Percentiles rank a stretch among this genome's conserved stretches.
Conservation (phyloP, 1,140 invertebrate genomes). For the Tyrophagus putrescentiae region DNA sequence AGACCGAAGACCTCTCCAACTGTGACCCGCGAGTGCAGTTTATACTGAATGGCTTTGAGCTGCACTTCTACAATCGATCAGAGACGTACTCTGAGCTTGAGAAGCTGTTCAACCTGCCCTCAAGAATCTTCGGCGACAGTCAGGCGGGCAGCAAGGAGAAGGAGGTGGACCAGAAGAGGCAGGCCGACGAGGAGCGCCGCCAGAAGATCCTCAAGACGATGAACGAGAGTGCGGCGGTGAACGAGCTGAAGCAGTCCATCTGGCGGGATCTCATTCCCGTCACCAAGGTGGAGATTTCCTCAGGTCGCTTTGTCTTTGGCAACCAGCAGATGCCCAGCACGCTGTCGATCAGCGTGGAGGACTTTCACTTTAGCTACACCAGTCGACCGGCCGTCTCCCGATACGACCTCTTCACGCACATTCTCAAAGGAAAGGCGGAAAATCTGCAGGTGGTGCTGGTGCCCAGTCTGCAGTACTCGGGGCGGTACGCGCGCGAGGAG, state of each 20-base stretch:
- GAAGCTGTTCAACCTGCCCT: slow-evolving; percentile 52
- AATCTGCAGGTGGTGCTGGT: slow-evolving; percentile 86
- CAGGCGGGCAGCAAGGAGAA: neutral
- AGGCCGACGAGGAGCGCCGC: neutral
- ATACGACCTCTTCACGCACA: slow-evolving; percentile 89
- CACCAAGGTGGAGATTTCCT: slow-evolving; percentile 82
- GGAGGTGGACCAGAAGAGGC: neutral
- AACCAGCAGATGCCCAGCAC: slow-evolving; percentile 86
- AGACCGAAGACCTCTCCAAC: slow-evolving; percentile 71
- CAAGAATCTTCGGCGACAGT: neutral
- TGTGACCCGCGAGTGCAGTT: slow-evolving; percentile 82
- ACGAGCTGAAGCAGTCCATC: slow-evolving; percentile 31
- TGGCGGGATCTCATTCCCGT: slow-evolving; percentile 94
- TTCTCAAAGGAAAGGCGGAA: slow-evolving; percentile 81
- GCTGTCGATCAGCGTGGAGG: slow-evolving; percentile 78
- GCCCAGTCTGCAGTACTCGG: slow-evolving; percentile 81
- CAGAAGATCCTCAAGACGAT: slow-evolving; percentile 4
- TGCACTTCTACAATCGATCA: slow-evolving; percentile 89
- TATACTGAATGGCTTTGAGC: slow-evolving; percentile 85
- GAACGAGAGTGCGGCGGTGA: slow-evolving; percentile 1
- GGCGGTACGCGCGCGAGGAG: slow-evolving; percentile 63
- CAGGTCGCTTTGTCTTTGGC: slow-evolving; percentile 85
- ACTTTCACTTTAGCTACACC: slow-evolving; percentile 84
- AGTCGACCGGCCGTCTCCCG: slow-evolving; percentile 83
- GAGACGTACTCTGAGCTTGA: slow-evolving; percentile 73